Percentiles rank a stretch among this genome's conserved stretches.
Conservation (phyloP, 2,797 vertebrate species). For the Enteromius fasciolatus region DNA sequence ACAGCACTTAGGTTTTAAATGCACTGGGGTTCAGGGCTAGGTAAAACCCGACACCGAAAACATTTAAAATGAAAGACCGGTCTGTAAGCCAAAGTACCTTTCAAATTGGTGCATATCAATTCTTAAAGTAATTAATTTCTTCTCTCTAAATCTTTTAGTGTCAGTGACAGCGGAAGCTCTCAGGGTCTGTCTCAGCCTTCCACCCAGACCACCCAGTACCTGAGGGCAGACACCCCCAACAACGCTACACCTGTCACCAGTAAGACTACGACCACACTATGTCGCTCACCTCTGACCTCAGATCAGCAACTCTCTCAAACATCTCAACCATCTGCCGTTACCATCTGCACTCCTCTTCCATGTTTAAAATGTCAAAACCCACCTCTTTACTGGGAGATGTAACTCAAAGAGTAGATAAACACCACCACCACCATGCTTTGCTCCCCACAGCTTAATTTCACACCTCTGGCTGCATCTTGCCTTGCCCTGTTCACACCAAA, state of each 20-base stretch:
- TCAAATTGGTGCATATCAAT: neutral
- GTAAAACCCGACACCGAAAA: neutral
- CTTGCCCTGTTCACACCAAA: conserved; percentile 45
- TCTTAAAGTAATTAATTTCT: neutral
- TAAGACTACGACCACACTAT: conserved; percentile 78
- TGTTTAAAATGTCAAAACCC: neutral
- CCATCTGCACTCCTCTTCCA: conserved; percentile 9
- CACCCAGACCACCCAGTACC: conserved; percentile 97
- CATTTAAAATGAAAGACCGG: neutral
- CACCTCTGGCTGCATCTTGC: conserved; percentile 24
- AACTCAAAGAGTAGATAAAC: neutral
- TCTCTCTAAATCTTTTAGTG: conserved; percentile 71
- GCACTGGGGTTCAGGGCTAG: conserved; percentile 11
- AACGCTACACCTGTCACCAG: conserved; percentile 95
- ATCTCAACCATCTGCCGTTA: neutral
- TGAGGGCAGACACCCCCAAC: conserved; percentile 97
- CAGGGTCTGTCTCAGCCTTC: conserved; percentile 97
- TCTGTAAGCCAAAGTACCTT: neutral
- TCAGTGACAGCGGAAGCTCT: conserved; percentile 95
- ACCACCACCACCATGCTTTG: neutral
- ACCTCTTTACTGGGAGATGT: neutral
- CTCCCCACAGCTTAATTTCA: neutral
- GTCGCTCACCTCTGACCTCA: conserved; percentile 14
- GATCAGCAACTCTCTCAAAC: conserved; percentile 15
- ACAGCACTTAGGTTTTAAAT: conserved; percentile 44